These are phyloP conservation scores for Microplitis demolitor DNA, from an alignment of 1,140 invertebrate genomes.

Conservation along the genomic window DNA sequence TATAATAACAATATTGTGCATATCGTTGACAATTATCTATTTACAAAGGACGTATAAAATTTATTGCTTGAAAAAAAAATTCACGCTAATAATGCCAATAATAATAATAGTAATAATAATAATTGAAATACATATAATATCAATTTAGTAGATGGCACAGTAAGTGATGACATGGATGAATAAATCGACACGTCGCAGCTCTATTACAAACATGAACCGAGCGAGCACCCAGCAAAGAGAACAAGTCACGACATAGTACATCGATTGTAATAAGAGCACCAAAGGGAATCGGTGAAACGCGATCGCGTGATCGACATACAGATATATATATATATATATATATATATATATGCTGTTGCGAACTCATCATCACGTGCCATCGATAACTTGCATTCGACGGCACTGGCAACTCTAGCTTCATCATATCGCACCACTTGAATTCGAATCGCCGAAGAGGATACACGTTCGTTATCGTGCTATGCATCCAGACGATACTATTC, in stretches of 20 bases:
- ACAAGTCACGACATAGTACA: background rate
- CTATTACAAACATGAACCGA: background rate
- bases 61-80: too few species aligned
- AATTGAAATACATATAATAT: too few species aligned
- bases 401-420: background rate
- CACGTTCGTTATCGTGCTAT: background rate
- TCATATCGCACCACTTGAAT: slow-evolving; percentile 5
- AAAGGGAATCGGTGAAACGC: slow-evolving; percentile 18
- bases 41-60: too few species aligned
- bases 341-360: background rate
- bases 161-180: background rate
- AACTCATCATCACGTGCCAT: slow-evolving; percentile 22
- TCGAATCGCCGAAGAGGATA: slow-evolving; percentile 2
- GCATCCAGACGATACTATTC: background rate
- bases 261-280: slow-evolving; percentile 15
- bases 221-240: background rate
- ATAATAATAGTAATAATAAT: too few species aligned
- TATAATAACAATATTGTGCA: too few species aligned
- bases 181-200: background rate
- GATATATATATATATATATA: background rate
- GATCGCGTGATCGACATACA: slow-evolving; percentile 12
- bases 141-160: too few species aligned
- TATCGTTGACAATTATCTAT: too few species aligned
- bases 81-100: too few species aligned
- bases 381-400: slow-evolving; percentile 11